phyloP scores from a whole-genome alignment of 2,888 invertebrate genomes.

The Loripinus fragilis region DNA sequence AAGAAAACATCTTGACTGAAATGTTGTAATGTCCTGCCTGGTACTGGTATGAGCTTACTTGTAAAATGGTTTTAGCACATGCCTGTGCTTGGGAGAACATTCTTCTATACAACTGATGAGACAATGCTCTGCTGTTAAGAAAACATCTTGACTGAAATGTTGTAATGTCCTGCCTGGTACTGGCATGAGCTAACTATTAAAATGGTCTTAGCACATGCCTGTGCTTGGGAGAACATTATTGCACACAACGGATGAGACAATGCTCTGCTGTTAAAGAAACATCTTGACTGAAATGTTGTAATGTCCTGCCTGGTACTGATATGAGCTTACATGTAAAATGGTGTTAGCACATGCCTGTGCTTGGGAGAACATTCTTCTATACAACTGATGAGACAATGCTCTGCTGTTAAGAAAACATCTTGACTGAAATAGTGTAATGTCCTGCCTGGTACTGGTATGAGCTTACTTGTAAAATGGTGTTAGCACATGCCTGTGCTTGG shows the following conservation, averaged over 20 bases:
- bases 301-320: background rate
- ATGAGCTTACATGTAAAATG: background rate
- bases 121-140: no score
- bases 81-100: background rate
- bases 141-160: no score
- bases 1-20: background rate
- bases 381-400: no score
- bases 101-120: no score
- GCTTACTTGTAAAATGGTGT: background rate
- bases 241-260: no score
- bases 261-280: no score
- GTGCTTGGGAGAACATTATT: no score
- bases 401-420: background rate
- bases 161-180: no score
- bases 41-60: background rate
- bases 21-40: no score
- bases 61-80: background rate
- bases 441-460: background rate
- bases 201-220: no score
- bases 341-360: slow-evolving; percentile 1
- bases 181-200: no score
- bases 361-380: background rate
- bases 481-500: slow-evolving; percentile 8
- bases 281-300: background rate
- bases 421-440: background rate